A percentile compares a stretch with the other conserved stretches of the same genome.
Conservation (phyloP, 2,888 invertebrate species). For the Napeogenes sylphis region DNA sequence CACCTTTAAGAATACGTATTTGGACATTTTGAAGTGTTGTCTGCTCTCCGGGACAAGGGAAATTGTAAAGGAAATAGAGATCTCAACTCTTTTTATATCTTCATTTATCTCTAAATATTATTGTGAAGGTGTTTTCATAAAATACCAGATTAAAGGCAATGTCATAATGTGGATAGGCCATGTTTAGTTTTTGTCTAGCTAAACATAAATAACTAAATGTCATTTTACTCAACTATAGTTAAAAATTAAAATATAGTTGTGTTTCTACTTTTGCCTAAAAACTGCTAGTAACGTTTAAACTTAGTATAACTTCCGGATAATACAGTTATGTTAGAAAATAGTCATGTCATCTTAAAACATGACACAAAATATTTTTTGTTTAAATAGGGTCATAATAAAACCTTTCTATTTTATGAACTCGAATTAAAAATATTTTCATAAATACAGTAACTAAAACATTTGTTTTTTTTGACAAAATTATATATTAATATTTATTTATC, state of each 20-base stretch:
- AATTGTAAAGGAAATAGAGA: slow-evolving; percentile 38
- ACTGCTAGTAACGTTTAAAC: too few relatives aligned
- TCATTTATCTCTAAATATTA: slow-evolving; percentile 48
- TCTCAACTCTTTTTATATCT: slow-evolving; percentile 55
- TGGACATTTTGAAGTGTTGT: slow-evolving; percentile 21
- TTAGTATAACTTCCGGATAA: too few relatives aligned
- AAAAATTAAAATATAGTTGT: neutral
- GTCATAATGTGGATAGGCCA: slow-evolving; percentile 41
- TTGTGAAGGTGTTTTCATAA: slow-evolving; percentile 53
- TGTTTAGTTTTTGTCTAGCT: neutral
- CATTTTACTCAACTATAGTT: too few relatives aligned
- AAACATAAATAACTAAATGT: too few relatives aligned
- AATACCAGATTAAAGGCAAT: slow-evolving; percentile 42
- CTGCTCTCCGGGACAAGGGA: neutral
- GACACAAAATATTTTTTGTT: too few relatives aligned
- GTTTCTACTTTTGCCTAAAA: neutral
- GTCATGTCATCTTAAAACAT: too few relatives aligned
- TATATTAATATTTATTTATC: neutral
- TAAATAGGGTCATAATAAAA: too few relatives aligned
- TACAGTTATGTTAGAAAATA: too few relatives aligned
- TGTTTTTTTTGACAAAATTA: neutral
- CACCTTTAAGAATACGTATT: slow-evolving; percentile 26
- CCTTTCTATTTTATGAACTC: too few relatives aligned
- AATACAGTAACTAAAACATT: neutral
- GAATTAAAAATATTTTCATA: too few relatives aligned